A percentile compares a stretch with the other conserved stretches of the same genome.
phyloP scores from a whole-genome alignment of 2,113 vertebrate genomes.

The Gobius niger region DNA sequence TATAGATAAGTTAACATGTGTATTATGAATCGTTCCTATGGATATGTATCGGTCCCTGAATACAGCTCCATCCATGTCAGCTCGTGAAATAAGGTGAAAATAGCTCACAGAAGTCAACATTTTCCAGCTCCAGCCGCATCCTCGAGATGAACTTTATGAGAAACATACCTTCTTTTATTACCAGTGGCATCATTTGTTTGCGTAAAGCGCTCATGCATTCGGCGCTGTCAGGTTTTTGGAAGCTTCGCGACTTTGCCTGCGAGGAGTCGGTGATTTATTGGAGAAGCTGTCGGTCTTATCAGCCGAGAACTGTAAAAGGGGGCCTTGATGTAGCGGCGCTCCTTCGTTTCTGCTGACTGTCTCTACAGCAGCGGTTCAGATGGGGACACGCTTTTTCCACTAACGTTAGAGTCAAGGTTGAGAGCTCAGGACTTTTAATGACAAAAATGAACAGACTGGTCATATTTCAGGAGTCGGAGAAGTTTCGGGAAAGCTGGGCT shows the following conservation, averaged over 20 bases:
- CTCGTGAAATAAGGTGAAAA: no score
- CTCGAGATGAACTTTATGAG: slow-evolving; percentile 16
- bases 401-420: slow-evolving; percentile 13
- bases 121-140: slow-evolving; percentile 5
- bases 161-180: slow-evolving; percentile 30
- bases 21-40: no score
- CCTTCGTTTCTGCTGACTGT: not conserved
- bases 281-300: slow-evolving; percentile 39
- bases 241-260: slow-evolving; percentile 9
- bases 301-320: not conserved
- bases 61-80: not conserved
- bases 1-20: no score
- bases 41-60: no score
- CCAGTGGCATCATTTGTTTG: slow-evolving; percentile 17
- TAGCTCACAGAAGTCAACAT: no score
- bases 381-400: slow-evolving; percentile 31
- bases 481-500: no score
- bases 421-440: slow-evolving; percentile 30
- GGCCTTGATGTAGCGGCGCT: not conserved
- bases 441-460: no score
- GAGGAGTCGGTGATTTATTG: no score
- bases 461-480: no score
- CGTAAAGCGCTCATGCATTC: slow-evolving; percentile 3
- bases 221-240: slow-evolving; percentile 27
- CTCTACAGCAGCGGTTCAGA: slow-evolving; percentile 12